Conservation (phyloP, 2,888 invertebrate genomes). For the Apamea sordens region DNA sequence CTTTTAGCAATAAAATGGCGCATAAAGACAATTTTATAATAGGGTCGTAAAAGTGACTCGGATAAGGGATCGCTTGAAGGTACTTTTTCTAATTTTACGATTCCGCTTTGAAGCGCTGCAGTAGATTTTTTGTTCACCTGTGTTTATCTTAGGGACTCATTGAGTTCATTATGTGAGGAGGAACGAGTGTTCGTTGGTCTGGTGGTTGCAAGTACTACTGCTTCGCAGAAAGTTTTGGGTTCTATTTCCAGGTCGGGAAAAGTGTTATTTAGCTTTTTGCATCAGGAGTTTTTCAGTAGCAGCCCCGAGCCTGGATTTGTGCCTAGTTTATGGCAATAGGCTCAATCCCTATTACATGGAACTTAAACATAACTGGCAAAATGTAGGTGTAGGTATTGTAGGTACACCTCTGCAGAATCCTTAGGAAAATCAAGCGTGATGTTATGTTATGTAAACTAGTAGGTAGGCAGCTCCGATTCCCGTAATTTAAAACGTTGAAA, state of each 20-base stretch:
- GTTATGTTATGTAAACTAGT: too few relatives aligned
- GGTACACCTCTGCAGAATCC: too few relatives aligned
- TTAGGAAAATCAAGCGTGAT: too few relatives aligned
- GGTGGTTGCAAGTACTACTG: not conserved
- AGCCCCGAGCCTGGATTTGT: too few relatives aligned
- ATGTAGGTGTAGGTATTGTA: not conserved
- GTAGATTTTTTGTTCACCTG: constrained; percentile 78
- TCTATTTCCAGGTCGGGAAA: not conserved
- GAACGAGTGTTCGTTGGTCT: not conserved
- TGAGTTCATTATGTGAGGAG: not conserved
- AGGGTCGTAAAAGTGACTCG: constrained; percentile 85
- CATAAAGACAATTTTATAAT: constrained; percentile 90
- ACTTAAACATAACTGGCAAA: too few relatives aligned
- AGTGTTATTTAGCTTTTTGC: too few relatives aligned
- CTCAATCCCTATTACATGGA: not conserved
- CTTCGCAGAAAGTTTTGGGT: not conserved
- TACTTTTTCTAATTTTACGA: constrained; percentile 87
- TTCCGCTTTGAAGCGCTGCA: constrained; percentile 78
- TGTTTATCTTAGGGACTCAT: constrained; percentile 44
- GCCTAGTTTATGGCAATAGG: too few relatives aligned
- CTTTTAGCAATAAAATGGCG: constrained; percentile 88
- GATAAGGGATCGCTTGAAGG: constrained; percentile 74
- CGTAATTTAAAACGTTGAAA: too few relatives aligned
- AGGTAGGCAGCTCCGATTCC: too few relatives aligned
- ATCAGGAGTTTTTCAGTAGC: too few relatives aligned